Percentiles rank a stretch among this genome's conserved stretches.
These are phyloP conservation scores for Pteronura brasiliensis DNA, from an alignment of 2,113 vertebrate species.

Conservation along the genomic window DNA sequence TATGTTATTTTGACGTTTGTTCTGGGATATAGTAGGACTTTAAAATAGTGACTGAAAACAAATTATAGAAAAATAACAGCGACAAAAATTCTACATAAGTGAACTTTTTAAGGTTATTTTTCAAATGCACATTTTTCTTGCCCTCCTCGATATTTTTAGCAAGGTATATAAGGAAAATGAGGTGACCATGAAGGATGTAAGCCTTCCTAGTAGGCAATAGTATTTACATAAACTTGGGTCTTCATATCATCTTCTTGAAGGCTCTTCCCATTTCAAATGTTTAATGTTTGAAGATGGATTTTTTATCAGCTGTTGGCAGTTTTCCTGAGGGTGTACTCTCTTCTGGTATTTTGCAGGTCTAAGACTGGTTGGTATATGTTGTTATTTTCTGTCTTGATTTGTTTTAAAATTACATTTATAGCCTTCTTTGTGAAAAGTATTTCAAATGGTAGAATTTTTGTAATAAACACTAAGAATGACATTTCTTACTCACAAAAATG, in stretches of 20 bases:
- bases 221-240: neutral
- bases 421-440: neutral
- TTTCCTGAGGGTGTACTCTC: neutral
- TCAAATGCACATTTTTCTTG: neutral
- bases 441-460: slow-evolving; percentile 17
- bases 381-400: slow-evolving; percentile 9
- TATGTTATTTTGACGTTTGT: neutral
- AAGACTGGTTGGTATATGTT: neutral
- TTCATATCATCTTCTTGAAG: neutral
- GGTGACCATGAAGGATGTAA: neutral
- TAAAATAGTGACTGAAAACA: neutral
- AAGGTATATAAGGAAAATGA: neutral
- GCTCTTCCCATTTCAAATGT: neutral
- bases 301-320: neutral
- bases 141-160: neutral
- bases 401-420: neutral
- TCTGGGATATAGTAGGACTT: neutral
- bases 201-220: neutral
- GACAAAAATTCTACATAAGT: neutral
- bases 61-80: neutral
- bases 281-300: neutral
- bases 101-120: neutral
- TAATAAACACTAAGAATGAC: neutral
- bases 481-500: neutral
- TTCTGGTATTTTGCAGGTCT: neutral